phyloP scores from a whole-genome alignment of 2,888 invertebrate genomes.

The Parnassius glacialis region DNA sequence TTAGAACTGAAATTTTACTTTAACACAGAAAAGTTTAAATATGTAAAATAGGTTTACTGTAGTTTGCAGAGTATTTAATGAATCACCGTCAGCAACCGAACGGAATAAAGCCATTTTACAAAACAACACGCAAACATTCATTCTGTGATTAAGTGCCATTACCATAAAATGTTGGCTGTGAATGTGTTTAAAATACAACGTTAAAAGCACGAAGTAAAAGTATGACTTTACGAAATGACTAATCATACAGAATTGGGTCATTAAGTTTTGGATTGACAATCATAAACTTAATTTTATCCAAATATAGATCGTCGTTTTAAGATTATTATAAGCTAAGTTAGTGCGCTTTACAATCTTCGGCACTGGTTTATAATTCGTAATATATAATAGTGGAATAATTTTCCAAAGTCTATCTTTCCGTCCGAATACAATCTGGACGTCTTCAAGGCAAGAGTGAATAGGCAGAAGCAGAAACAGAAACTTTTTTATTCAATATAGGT shows the following conservation, averaged over 20 bases:
- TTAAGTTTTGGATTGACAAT: not conserved
- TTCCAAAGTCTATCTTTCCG: too few species aligned
- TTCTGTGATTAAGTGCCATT: constrained; percentile 27
- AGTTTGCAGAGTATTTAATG: constrained; percentile 20
- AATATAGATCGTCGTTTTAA: too few species aligned
- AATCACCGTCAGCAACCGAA: constrained; percentile 17
- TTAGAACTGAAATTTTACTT: not conserved
- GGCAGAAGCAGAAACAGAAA: too few species aligned
- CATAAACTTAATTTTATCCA: too few species aligned
- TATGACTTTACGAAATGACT: constrained; percentile 6
- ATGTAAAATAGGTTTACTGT: not conserved
- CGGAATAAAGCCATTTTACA: constrained; percentile 32
- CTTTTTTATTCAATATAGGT: too few species aligned
- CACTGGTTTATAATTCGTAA: too few species aligned
- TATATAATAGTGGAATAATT: too few species aligned
- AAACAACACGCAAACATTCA: constrained; percentile 30
- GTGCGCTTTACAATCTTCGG: too few species aligned
- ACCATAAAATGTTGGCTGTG: not conserved
- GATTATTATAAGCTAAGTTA: too few species aligned
- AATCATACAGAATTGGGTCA: constrained; percentile 5
- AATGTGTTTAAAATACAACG: not conserved
- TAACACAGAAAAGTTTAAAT: not conserved
- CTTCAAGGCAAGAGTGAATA: too few species aligned
- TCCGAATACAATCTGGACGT: too few species aligned
- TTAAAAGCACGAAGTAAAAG: constrained; percentile 19